Evolutionary conservation across 2,113 vertebrate genomes (phyloP).

Genomic region (Laticauda laticaudata): DNA sequence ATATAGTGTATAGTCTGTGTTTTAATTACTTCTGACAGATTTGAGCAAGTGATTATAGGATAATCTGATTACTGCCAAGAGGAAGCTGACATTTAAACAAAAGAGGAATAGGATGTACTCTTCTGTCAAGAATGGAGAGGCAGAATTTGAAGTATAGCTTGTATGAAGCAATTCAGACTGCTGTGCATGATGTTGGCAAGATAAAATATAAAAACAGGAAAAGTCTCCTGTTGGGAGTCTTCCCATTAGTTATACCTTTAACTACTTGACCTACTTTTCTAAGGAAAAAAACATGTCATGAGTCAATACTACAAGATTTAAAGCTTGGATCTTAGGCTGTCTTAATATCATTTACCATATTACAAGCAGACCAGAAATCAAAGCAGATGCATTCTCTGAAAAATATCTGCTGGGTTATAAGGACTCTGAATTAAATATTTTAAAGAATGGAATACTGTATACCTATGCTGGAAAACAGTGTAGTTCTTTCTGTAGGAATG

Average conservation of each 20-base stretch:
- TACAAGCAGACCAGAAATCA: too few relatives aligned
- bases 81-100: conserved; percentile 46
- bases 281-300: not conserved
- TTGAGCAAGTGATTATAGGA: conserved; percentile 54
- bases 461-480: not conserved
- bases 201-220: not conserved
- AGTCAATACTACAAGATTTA: too few relatives aligned
- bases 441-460: not conserved
- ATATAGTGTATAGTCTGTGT: conserved; percentile 41
- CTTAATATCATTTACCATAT: not conserved
- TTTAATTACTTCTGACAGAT: conserved; percentile 58
- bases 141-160: not conserved
- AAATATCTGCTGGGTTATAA: not conserved
- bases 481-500: not conserved
- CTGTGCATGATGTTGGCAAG: not conserved
- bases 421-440: not conserved
- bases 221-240: not conserved
- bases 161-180: not conserved
- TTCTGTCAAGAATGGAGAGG: conserved; percentile 23
- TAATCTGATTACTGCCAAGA: conserved; percentile 55
- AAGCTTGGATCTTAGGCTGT: not conserved
- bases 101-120: conserved; percentile 17
- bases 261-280: not conserved
- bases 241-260: not conserved
- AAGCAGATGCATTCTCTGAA: not conserved